A percentile compares a stretch with the other conserved stretches of the same genome.
Conservation (phyloP, 2,113 vertebrate genomes). For the Rissa tridactyla region DNA sequence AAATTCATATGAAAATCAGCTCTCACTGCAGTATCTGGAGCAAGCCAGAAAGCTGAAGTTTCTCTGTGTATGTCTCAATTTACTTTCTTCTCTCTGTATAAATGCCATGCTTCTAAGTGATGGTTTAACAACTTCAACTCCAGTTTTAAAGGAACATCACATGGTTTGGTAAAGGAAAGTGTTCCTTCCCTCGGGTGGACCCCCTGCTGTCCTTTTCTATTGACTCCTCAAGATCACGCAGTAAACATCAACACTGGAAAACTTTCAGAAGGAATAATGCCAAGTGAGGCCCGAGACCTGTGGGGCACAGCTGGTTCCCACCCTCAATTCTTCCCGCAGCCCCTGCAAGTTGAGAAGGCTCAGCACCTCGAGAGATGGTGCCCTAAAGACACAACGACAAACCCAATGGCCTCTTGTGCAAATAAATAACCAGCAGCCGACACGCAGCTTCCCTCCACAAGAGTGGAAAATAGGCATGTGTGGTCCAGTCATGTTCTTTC, state of each 20-base stretch:
- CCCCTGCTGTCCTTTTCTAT: not conserved
- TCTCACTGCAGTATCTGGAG: not conserved
- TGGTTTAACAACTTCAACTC: not conserved
- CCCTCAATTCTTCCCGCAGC: not conserved
- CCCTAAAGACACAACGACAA: not conserved
- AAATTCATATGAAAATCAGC: not conserved
- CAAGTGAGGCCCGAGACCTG: not conserved
- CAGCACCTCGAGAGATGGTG: not conserved
- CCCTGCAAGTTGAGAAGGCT: conserved; percentile 20
- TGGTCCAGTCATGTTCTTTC: conserved; percentile 30
- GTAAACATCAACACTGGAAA: conserved; percentile 14
- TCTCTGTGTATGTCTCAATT: not conserved
- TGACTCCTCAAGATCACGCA: not conserved
- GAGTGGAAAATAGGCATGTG: not conserved
- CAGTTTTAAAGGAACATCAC: not conserved
- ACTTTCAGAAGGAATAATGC: not conserved
- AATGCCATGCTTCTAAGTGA: not conserved
- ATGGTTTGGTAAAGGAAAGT: not conserved
- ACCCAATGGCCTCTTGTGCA: not conserved
- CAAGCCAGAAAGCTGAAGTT: not conserved
- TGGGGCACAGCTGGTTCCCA: not conserved
- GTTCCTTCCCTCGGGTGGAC: not conserved
- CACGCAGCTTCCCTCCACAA: not conserved
- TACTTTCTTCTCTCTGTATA: not conserved
- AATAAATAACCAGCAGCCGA: conserved; percentile 16